A percentile compares a stretch with the other conserved stretches of the same genome.
phyloP scores from a whole-genome alignment of 2,113 vertebrate species.

The Podarcis muralis region DNA sequence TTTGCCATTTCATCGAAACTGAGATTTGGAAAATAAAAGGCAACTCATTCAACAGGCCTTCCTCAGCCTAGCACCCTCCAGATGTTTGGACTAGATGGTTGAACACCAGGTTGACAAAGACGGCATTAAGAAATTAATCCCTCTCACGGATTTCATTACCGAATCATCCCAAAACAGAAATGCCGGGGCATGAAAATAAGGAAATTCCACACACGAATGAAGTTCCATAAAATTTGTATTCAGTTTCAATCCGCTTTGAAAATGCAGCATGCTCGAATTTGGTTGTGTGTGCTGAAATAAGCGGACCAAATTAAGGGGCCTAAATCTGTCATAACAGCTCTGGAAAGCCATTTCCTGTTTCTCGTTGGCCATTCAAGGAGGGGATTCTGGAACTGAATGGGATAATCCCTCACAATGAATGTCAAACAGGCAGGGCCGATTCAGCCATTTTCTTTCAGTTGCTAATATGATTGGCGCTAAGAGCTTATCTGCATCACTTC shows the following conservation, averaged over 20 bases:
- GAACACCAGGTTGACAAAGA: too few relatives aligned
- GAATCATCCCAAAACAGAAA: neutral
- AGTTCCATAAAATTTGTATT: conserved; percentile 12
- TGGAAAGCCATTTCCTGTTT: conserved; percentile 51
- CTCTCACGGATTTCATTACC: neutral
- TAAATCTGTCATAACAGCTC: conserved; percentile 27
- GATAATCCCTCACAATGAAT: conserved; percentile 28
- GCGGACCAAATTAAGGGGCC: conserved; percentile 36
- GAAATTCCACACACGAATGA: neutral
- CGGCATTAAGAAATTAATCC: neutral
- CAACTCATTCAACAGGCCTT: neutral
- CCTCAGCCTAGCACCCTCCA: too few relatives aligned
- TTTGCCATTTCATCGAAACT: conserved; percentile 18
- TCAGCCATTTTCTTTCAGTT: conserved; percentile 47
- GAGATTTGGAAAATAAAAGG: neutral
- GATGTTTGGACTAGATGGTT: too few relatives aligned
- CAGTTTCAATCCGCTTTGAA: conserved; percentile 28
- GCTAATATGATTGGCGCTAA: conserved; percentile 11
- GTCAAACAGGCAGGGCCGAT: conserved; percentile 55
- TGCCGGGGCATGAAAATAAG: neutral
- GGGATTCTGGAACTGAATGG: conserved; percentile 41
- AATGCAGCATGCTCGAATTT: conserved; percentile 1
- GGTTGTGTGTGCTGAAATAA: conserved; percentile 24
- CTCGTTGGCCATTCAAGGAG: neutral
- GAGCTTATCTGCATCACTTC: conserved; percentile 51